These are phyloP conservation scores for Peromyscus polionotus DNA, from an alignment of 2,113 vertebrate species.

Conservation along the genomic window DNA sequence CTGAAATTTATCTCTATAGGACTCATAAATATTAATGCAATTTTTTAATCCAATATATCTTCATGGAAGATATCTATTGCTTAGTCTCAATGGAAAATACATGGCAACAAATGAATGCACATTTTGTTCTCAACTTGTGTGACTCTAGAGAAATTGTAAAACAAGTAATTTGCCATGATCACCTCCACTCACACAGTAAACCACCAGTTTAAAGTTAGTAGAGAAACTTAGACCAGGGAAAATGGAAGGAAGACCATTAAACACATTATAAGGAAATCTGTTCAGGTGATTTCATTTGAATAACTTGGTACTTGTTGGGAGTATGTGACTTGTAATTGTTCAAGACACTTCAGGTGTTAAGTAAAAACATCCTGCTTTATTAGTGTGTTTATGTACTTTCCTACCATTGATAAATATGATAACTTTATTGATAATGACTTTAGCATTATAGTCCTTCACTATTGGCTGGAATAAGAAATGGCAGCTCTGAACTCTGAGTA, in stretches of 20 bases:
- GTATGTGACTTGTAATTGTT: neutral
- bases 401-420: conserved; percentile 9
- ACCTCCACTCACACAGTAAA: conserved; percentile 13
- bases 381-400: neutral
- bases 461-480: conserved; percentile 54
- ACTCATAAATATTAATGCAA: neutral
- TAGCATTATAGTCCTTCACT: neutral
- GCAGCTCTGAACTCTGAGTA: neutral
- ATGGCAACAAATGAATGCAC: neutral
- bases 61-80: neutral
- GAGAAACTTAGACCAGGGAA: neutral
- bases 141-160: neutral
- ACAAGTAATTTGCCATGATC: neutral
- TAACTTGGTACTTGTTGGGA: neutral
- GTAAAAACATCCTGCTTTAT: neutral
- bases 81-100: neutral
- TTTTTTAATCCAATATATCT: neutral
- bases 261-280: neutral
- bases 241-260: neutral
- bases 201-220: neutral
- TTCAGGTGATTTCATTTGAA: neutral
- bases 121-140: neutral
- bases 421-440: neutral
- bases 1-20: neutral
- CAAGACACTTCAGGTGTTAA: conserved; percentile 18